Evolutionary conservation across 2,113 vertebrate species (phyloP).

Genomic region (Apeltes quadracus): DNA sequence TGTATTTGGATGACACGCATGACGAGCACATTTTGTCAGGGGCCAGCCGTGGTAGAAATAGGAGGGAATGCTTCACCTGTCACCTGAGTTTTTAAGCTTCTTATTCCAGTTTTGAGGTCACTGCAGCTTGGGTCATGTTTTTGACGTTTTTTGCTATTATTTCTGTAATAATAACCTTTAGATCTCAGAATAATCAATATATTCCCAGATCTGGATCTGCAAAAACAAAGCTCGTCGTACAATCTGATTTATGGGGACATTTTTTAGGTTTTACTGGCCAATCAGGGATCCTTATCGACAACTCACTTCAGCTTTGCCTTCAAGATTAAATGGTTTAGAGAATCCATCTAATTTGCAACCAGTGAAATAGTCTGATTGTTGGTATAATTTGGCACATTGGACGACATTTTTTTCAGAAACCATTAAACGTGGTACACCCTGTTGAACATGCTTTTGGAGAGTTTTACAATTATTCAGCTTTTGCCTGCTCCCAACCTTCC

Average conservation of each 20-base stretch:
- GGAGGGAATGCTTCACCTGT: conserved; percentile 26
- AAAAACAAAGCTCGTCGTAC: not conserved
- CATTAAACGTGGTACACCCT: no score
- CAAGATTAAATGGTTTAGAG: not conserved
- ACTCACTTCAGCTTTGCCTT: not conserved
- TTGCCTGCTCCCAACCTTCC: not conserved
- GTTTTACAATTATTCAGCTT: not conserved
- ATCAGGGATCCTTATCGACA: not conserved
- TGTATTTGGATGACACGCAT: conserved; percentile 39
- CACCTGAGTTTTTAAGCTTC: conserved; percentile 52
- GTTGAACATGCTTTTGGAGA: no score
- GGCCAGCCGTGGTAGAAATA: conserved; percentile 17
- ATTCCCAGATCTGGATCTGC: not conserved
- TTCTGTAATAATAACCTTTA: not conserved
- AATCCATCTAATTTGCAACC: not conserved
- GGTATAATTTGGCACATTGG: not conserved
- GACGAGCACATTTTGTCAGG: conserved; percentile 26
- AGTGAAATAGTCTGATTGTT: not conserved
- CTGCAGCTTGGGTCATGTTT: conserved; percentile 14
- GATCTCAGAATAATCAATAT: not conserved
- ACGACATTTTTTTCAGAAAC: no score
- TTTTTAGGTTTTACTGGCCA: not conserved
- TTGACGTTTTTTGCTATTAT: not conserved
- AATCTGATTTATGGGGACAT: not conserved
- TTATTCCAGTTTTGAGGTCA: conserved; percentile 34